Base-by-base conservation (phyloP, 2,113 vertebrate species). In the Dromas ardeola region DNA sequence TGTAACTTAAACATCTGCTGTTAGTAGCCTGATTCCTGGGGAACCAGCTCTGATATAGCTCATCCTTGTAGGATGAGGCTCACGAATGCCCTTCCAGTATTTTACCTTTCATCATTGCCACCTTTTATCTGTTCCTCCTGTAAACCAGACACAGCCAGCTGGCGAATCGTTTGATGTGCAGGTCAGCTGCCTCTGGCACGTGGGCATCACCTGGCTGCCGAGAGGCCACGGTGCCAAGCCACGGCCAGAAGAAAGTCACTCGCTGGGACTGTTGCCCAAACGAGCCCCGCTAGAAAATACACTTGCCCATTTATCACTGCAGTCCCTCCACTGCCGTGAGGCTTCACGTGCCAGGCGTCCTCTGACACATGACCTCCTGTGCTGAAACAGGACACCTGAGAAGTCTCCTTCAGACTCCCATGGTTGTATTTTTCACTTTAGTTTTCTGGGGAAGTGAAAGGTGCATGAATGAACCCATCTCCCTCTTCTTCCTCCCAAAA, bases 61-160 rank as follows among this genome's bases (percentile, higher is more conserved):
- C 43, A 23, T 14, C 50, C 34, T 26, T 18, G 40, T 12, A 43
- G 69, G 25, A 15, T 5, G 3, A 81, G 26, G 32, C 25, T 70
- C 27, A 10, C 10, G 65, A 53, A 36, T 1, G 1, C 40, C 23
- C 3, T 18, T 2, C 3, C 14, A 16, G 6, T 13, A 2, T 47
- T 82, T 79, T 38, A 4, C 62, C 34, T 69, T 40, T 36, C 38
- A 6, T 10, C 13, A 13, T 8, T 0, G 0, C 6, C 47, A 7
- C 20, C 14, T 82, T 62, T 42, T 7, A 3, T 21, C 40, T 36
- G 15, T 26, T 49, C 59, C 40, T 78, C 38, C 27, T 12, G 34
- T 66, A 40, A 61, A 34, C 20, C 49, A 14, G 55, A 9, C 25
- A 1, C 42, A 9, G 56, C 43, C 26, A 27, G 20, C n/a, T n/a